Conservation (phyloP, 2,888 invertebrate species). For the Lasioglossum pauxillum region DNA sequence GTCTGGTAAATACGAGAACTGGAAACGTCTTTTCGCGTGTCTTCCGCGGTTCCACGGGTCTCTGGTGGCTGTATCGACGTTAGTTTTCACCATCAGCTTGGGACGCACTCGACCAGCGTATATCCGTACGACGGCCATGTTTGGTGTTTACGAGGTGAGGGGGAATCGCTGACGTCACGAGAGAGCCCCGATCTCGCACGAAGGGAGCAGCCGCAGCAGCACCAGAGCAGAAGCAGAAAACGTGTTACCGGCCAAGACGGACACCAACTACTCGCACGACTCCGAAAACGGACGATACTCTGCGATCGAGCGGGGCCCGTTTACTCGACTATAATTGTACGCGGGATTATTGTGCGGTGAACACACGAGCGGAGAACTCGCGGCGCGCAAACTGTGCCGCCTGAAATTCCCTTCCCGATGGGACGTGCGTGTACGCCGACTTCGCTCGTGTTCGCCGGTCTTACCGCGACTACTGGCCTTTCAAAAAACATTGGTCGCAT, state of each 20-base stretch:
- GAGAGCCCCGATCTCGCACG: constrained; percentile 77
- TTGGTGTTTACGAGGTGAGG: constrained; percentile 84
- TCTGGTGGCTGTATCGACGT: constrained; percentile 52
- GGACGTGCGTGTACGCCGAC: constrained; percentile 77
- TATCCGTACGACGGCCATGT: constrained; percentile 83
- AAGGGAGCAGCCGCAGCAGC: constrained; percentile 67
- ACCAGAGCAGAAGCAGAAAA: constrained; percentile 68
- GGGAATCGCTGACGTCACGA: constrained; percentile 83
- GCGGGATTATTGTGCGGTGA: constrained; percentile 38
- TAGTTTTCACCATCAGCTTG: constrained; percentile 64
- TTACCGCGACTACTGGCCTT: constrained; percentile 73
- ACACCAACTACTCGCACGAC: constrained; percentile 29
- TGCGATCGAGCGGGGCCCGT: constrained; percentile 15
- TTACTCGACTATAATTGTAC: constrained; percentile 38
- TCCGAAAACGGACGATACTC: constrained; percentile 20
- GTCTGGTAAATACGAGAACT: constrained; percentile 38
- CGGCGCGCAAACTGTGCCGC: constrained; percentile 61
- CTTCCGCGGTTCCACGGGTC: constrained; percentile 45
- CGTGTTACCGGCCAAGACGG: constrained; percentile 70
- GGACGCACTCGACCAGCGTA: constrained; percentile 77
- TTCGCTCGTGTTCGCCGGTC: constrained; percentile 78
- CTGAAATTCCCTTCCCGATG: constrained; percentile 74
- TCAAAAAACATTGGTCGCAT: constrained; percentile 77
- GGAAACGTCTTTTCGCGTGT: constrained; percentile 39
- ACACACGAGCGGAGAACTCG: constrained; percentile 51